These are phyloP conservation scores for Meleagris gallopavo DNA, from an alignment of 2,113 vertebrate genomes.

Conservation along the genomic window DNA sequence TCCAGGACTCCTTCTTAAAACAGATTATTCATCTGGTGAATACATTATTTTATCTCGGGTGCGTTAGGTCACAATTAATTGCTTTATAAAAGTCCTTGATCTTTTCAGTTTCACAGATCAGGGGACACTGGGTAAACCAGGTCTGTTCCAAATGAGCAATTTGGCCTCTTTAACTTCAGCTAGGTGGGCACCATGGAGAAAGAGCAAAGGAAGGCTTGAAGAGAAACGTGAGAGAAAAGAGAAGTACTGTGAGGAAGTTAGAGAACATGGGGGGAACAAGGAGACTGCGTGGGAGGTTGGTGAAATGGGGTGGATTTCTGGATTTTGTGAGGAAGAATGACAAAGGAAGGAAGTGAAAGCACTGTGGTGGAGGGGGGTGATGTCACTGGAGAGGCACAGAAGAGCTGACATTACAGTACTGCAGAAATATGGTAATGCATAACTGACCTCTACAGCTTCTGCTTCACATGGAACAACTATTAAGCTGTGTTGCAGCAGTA, in stretches of 20 bases:
- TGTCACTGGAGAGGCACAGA: background rate
- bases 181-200: background rate
- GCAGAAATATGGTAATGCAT: background rate
- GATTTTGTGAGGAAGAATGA: constrained; percentile 27
- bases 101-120: background rate
- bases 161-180: background rate
- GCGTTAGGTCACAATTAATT: background rate
- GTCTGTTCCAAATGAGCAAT: background rate
- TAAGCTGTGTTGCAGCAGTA: background rate
- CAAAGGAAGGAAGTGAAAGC: constrained; percentile 53
- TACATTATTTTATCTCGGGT: background rate
- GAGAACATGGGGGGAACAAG: background rate
- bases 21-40: background rate
- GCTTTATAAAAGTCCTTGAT: background rate
- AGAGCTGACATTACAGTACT: background rate
- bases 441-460: background rate
- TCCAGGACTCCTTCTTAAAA: background rate
- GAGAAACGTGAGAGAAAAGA: background rate
- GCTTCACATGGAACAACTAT: background rate
- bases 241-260: constrained; percentile 43
- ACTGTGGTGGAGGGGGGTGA: background rate
- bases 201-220: background rate
- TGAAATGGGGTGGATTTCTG: constrained; percentile 13
- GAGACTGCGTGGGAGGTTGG: constrained; percentile 29
- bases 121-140: background rate